Evolutionary conservation across 2,113 vertebrate species (phyloP).

Genomic region (Actenoides hombroni): DNA sequence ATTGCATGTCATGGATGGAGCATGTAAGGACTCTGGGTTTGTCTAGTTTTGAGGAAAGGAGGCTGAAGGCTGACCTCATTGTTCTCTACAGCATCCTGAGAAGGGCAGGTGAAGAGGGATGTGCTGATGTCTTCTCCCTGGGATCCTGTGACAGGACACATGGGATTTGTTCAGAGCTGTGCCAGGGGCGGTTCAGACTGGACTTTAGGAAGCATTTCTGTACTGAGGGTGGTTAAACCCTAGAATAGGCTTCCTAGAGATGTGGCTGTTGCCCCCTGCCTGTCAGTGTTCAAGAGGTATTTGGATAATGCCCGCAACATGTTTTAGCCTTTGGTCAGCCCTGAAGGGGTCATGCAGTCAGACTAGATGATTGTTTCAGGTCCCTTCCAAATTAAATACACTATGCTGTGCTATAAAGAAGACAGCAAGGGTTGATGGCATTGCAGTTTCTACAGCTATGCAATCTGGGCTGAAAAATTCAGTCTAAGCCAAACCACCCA

Average conservation of each 20-base stretch:
- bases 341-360: background rate
- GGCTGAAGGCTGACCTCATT: too few relatives aligned
- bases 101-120: background rate
- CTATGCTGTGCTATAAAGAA: too few relatives aligned
- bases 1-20: background rate
- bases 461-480: background rate
- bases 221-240: background rate
- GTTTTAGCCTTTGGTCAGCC: background rate
- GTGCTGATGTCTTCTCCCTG: background rate
- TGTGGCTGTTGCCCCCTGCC: accelerated
- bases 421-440: background rate
- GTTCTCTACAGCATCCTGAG: background rate
- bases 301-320: background rate
- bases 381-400: background rate
- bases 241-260: background rate
- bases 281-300: background rate
- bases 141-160: accelerated
- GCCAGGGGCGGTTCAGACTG: background rate
- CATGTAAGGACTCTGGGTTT: background rate
- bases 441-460: background rate
- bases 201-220: background rate
- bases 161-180: background rate
- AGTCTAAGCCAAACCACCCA: background rate
- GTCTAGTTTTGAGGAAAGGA: background rate
- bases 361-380: background rate